These are phyloP conservation scores for Cirrhinus molitorella DNA, from an alignment of 2,797 vertebrate genomes.

Conservation along the genomic window DNA sequence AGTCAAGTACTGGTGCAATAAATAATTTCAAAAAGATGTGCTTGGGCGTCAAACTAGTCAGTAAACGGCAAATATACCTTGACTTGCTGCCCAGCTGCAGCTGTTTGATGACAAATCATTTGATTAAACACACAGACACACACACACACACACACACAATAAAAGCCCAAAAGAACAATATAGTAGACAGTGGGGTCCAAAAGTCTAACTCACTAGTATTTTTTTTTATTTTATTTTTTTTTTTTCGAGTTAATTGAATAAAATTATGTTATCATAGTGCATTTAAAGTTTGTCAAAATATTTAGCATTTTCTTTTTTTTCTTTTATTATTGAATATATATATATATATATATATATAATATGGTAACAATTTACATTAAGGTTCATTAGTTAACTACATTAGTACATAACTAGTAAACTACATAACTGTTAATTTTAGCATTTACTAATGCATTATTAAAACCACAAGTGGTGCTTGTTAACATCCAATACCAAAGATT, in stretches of 20 bases:
- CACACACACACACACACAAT: not conserved
- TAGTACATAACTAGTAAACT: too few relatives aligned
- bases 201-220: not conserved
- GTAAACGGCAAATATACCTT: not conserved
- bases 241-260: not conserved
- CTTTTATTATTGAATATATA: not conserved
- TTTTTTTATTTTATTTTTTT: too few relatives aligned
- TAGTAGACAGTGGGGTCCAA: not conserved
- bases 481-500: too few relatives aligned
- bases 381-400: too few relatives aligned
- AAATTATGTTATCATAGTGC: not conserved
- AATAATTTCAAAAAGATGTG: not conserved
- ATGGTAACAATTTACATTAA: too few relatives aligned
- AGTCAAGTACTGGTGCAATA: not conserved
- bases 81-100: not conserved
- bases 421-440: too few relatives aligned
- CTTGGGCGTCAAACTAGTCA: not conserved
- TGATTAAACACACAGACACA: not conserved
- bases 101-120: not conserved
- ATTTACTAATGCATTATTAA: too few relatives aligned
- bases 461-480: too few relatives aligned
- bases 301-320: not conserved
- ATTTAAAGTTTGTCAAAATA: not conserved
- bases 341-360: not conserved
- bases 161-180: not conserved